These are phyloP conservation scores for Rhynchophorus ferrugineus DNA, from an alignment of 1,140 invertebrate species.

Conservation along the genomic window DNA sequence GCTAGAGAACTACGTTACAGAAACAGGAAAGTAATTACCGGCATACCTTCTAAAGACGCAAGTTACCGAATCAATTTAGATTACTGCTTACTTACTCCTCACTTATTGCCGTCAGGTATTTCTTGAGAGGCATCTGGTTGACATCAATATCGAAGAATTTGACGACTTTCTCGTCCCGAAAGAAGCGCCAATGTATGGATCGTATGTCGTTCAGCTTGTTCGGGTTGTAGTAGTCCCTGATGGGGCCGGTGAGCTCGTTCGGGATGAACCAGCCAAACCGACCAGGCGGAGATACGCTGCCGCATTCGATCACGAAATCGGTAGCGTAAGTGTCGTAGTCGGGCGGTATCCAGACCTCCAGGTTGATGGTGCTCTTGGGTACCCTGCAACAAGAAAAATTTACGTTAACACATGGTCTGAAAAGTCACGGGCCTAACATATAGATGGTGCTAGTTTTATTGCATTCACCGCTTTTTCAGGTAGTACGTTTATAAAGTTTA, in stretches of 20 bases:
- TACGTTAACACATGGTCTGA: too few relatives aligned
- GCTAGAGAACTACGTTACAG: too few relatives aligned
- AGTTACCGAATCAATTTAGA: too few relatives aligned
- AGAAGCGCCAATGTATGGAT: constrained; percentile 46
- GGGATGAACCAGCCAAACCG: constrained; percentile 70
- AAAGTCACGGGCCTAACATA: too few relatives aligned
- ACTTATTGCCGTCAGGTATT: too few relatives aligned
- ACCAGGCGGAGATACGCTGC: constrained; percentile 52
- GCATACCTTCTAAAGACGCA: too few relatives aligned
- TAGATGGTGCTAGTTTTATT: too few relatives aligned
- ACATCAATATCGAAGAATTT: constrained; percentile 43
- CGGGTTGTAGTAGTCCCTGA: constrained; percentile 24
- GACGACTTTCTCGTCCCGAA: constrained; percentile 41
- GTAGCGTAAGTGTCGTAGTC: constrained; percentile 46
- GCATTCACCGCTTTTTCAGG: too few relatives aligned
- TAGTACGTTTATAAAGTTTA: too few relatives aligned
- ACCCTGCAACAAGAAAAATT: constrained; percentile 36
- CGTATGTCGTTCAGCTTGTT: constrained; percentile 18
- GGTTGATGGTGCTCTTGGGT: constrained; percentile 58
- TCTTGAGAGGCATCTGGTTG: too few relatives aligned
- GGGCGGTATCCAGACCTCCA: constrained; percentile 62
- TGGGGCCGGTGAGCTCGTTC: constrained; percentile 34
- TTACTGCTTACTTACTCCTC: too few relatives aligned
- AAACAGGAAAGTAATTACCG: too few relatives aligned
- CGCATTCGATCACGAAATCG: constrained; percentile 50